phyloP scores from a whole-genome alignment of 2,113 vertebrate species.

The Chauna torquata region DNA sequence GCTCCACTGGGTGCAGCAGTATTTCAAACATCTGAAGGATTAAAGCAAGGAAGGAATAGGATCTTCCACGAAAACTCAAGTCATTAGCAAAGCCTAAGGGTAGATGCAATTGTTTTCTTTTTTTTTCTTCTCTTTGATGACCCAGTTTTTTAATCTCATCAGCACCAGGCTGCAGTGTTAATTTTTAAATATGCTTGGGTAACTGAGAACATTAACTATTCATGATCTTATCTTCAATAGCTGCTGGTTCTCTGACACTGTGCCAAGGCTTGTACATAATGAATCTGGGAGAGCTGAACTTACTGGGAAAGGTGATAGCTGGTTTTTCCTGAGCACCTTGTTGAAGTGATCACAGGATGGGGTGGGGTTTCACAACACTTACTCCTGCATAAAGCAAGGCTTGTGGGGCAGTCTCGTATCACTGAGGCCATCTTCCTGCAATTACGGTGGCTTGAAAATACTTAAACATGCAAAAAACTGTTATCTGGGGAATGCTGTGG shows the following conservation, averaged over 20 bases:
- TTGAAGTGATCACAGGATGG: not conserved
- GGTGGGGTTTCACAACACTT: not conserved
- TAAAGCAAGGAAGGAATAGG: not conserved
- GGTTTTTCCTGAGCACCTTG: constrained; percentile 55
- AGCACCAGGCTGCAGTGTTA: constrained; percentile 33
- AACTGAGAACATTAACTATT: constrained; percentile 59
- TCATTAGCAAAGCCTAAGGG: constrained; percentile 16
- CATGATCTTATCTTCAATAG: constrained; percentile 25
- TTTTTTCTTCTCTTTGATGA: constrained; percentile 51
- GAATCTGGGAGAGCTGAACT: not conserved
- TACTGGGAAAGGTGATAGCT: not conserved
- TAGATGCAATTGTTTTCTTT: constrained; percentile 46
- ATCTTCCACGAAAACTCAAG: not conserved
- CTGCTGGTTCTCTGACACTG: not conserved
- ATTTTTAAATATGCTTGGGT: constrained; percentile 65
- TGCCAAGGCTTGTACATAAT: not conserved
- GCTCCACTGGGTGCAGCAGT: fast-evolving
- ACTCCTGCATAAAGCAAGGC: not conserved
- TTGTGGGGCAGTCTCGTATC: not conserved
- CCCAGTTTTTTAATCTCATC: constrained; percentile 51
- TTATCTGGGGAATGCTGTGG: not conserved
- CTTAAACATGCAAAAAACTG: not conserved
- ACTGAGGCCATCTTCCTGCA: not conserved
- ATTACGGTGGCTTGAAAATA: not conserved
- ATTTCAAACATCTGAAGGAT: not conserved